Conservation (phyloP, 1,140 invertebrate species). For the Acromyrmex charruanus region DNA sequence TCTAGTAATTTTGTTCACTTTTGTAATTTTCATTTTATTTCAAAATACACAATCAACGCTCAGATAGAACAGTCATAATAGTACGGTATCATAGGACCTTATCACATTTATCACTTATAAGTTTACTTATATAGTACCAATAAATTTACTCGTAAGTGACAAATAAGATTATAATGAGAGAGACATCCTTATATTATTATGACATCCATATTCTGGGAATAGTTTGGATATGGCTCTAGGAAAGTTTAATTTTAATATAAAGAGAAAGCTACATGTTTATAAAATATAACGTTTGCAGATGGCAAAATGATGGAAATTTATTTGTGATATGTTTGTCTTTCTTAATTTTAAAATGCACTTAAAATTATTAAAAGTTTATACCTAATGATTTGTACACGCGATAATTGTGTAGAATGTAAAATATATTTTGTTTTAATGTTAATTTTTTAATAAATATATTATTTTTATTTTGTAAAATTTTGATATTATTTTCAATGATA, state of each 20-base stretch:
- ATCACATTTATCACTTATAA: too few species aligned
- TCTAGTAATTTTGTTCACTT: too few species aligned
- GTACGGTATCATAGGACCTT: too few species aligned
- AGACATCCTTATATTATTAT: too few species aligned
- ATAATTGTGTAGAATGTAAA: background rate
- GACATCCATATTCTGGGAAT: too few species aligned
- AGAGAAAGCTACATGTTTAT: background rate
- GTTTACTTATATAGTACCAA: too few species aligned
- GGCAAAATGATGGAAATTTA: background rate
- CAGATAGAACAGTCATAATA: too few species aligned
- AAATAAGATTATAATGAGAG: too few species aligned
- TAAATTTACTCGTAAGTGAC: too few species aligned
- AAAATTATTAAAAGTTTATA: constrained; percentile 7
- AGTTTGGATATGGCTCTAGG: background rate
- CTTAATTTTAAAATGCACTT: background rate
- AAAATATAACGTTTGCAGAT: background rate
- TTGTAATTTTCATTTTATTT: too few species aligned
- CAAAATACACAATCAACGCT: too few species aligned
- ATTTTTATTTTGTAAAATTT: background rate
- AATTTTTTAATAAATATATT: background rate
- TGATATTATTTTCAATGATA: constrained; percentile 20
- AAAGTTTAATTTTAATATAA: background rate
- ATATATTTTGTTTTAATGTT: background rate
- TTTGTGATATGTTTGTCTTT: constrained; percentile 6
- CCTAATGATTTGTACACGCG: background rate